phyloP scores from a whole-genome alignment of 1,140 invertebrate genomes.

The Grapholita molesta region DNA sequence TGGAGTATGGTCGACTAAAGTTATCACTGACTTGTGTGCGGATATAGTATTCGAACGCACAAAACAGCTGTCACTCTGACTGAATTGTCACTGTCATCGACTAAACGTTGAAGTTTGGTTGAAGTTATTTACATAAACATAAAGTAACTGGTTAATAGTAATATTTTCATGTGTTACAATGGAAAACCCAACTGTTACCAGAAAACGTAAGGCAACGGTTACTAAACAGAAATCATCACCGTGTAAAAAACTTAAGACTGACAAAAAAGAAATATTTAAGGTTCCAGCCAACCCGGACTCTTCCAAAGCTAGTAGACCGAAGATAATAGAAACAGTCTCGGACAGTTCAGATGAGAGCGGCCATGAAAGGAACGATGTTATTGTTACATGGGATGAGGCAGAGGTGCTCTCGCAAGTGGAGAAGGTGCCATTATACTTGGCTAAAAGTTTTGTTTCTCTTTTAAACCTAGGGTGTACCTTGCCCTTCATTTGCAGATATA shows the following conservation, averaged over 20 bases:
- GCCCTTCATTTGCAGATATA: conserved; percentile 75
- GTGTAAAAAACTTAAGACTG: background rate
- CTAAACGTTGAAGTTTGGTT: too few relatives aligned
- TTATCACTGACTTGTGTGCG: background rate
- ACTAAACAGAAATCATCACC: background rate
- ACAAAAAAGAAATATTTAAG: background rate
- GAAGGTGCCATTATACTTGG: conserved; percentile 47
- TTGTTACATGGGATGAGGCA: conserved; percentile 49
- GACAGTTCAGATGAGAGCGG: conserved; percentile 18
- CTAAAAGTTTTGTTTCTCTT: conserved; percentile 62
- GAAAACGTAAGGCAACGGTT: conserved; percentile 3
- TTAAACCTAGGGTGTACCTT: conserved; percentile 70
- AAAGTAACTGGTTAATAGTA: background rate
- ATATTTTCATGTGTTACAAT: background rate
- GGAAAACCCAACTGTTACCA: background rate
- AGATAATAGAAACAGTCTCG: conserved; percentile 19
- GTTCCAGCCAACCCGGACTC: conserved; percentile 15
- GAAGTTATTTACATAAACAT: too few relatives aligned
- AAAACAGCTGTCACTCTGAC: background rate
- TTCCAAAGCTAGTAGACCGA: conserved; percentile 1
- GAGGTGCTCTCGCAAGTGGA: conserved; percentile 58
- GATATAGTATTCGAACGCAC: background rate
- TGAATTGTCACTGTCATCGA: background rate
- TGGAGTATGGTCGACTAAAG: too few relatives aligned
- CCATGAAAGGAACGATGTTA: conserved; percentile 26